Evolutionary conservation across 2,888 invertebrate species (phyloP).

Genomic region (Tipula helvola): DNA sequence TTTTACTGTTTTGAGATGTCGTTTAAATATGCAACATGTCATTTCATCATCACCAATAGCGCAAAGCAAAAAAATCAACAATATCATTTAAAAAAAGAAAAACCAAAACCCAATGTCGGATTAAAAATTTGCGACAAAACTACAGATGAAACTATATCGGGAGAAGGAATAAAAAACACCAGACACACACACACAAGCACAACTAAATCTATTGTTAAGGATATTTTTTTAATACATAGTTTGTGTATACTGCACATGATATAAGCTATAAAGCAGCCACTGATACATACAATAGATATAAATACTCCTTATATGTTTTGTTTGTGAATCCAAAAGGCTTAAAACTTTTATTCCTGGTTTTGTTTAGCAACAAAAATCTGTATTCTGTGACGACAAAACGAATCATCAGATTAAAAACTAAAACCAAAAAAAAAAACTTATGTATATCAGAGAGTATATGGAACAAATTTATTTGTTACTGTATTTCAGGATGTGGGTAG

Average conservation of each 20-base stretch:
- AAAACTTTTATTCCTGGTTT: background rate
- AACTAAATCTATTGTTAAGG: background rate
- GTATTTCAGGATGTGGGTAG: background rate
- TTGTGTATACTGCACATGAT: background rate
- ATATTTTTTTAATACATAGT: background rate
- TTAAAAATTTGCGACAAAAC: background rate
- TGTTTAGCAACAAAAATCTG: background rate
- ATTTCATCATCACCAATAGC: background rate
- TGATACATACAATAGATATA: background rate
- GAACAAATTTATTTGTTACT: background rate
- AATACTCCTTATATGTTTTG: background rate
- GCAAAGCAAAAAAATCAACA: background rate
- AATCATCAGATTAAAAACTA: background rate
- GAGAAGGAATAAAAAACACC: background rate
- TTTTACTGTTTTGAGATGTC: no score
- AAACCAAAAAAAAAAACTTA: background rate
- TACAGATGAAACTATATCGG: background rate
- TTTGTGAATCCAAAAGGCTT: background rate
- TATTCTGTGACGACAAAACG: background rate
- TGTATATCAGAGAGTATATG: background rate
- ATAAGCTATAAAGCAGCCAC: background rate
- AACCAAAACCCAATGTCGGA: background rate
- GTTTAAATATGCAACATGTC: no score
- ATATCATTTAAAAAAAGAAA: background rate
- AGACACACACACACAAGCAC: background rate